These are phyloP conservation scores for Patagioenas fasciata DNA, from an alignment of 2,113 vertebrate species.

Conservation along the genomic window DNA sequence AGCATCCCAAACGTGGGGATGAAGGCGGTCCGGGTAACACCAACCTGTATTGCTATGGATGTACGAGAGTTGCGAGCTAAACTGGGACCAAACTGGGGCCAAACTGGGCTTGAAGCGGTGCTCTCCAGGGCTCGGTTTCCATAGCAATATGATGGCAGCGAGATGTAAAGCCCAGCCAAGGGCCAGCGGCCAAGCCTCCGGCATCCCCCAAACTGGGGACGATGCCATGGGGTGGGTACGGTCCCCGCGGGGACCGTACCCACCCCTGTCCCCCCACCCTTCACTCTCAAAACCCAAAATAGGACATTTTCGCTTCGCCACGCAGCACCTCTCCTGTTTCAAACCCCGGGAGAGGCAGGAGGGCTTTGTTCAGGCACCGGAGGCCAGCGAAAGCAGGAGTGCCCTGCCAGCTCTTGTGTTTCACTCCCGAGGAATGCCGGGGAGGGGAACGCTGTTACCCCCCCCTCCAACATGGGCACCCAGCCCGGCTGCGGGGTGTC, in stretches of 20 bases:
- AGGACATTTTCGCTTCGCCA: neutral
- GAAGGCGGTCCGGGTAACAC: neutral
- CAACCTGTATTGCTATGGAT: neutral
- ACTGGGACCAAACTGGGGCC: neutral
- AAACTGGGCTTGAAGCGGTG: neutral
- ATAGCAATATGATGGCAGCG: constrained; percentile 24
- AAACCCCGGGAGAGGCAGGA: constrained; percentile 36
- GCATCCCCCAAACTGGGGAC: neutral
- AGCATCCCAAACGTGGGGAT: neutral
- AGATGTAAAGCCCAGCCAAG: neutral
- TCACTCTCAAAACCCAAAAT: neutral
- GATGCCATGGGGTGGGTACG: neutral
- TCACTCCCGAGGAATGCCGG: constrained; percentile 74
- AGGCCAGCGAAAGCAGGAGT: constrained; percentile 59
- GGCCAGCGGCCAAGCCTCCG: neutral
- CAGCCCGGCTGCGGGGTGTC: constrained; percentile 25
- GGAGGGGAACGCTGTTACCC: constrained; percentile 11
- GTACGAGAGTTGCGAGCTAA: neutral
- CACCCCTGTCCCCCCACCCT: neutral
- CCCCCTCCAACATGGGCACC: neutral
- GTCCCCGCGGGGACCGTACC: neutral
- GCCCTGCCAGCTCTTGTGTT: constrained; percentile 72
- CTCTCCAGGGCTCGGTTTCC: constrained; percentile 29
- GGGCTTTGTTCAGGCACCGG: constrained; percentile 62
- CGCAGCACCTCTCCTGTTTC: constrained; percentile 30